Percentiles rank a stretch among this genome's conserved stretches.
Conservation (phyloP, 2,113 vertebrate species). For the Micromys minutus region DNA sequence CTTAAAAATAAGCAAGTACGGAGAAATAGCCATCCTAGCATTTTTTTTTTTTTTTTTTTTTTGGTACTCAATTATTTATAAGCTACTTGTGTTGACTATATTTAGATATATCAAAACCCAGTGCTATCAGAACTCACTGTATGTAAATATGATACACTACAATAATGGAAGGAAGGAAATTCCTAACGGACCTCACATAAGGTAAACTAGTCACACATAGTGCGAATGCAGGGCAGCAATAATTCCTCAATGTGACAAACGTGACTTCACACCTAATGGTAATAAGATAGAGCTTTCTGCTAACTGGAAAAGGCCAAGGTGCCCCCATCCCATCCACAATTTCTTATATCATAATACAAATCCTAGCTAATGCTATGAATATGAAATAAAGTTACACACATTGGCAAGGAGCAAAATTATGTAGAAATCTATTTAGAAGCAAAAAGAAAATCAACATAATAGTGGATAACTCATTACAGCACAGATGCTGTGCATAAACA, state of each 20-base stretch:
- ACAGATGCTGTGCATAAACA: not conserved
- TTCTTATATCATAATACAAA: not conserved
- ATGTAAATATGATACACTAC: not conserved
- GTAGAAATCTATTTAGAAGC: not conserved
- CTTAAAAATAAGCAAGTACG: not conserved
- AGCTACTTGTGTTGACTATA: not conserved
- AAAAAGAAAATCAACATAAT: not conserved
- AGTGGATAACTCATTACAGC: not conserved
- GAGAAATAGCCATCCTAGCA: not conserved
- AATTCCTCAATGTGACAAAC: not conserved
- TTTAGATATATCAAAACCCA: not conserved
- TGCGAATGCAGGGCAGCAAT: not conserved
- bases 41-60: too few relatives aligned
- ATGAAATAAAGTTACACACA: not conserved
- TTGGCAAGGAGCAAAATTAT: not conserved
- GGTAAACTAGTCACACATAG: not conserved
- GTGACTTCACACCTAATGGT: not conserved
- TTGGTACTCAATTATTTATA: not conserved
- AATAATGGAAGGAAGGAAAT: not conserved
- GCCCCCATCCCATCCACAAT: not conserved
- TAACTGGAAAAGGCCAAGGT: not conserved
- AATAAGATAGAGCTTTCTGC: slow-evolving; percentile 16
- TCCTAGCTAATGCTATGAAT: not conserved
- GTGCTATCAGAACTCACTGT: not conserved
- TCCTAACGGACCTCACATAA: not conserved